These are phyloP conservation scores for Drymodes brunneopygia DNA, from an alignment of 2,113 vertebrate genomes.

Conservation along the genomic window DNA sequence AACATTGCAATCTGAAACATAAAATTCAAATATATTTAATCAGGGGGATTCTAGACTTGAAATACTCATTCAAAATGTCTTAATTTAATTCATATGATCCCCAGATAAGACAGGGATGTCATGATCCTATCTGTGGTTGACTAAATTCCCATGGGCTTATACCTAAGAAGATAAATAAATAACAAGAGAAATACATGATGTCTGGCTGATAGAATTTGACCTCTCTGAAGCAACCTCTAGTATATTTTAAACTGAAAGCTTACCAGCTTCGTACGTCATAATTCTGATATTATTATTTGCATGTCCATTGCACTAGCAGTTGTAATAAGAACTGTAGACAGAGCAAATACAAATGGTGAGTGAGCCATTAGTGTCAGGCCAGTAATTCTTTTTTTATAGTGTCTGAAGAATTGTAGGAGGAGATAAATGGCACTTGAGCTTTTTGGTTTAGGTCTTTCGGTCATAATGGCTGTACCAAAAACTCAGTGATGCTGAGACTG, in stretches of 20 bases:
- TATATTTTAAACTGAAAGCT: background rate
- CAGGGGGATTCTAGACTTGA: background rate
- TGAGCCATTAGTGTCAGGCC: background rate
- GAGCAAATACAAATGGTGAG: background rate
- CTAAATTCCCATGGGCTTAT: background rate
- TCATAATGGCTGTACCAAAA: background rate
- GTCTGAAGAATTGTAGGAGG: background rate
- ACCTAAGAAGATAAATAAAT: background rate
- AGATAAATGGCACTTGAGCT: background rate
- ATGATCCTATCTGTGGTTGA: background rate
- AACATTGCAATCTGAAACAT: background rate
- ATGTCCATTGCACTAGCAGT: background rate
- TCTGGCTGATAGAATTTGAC: background rate
- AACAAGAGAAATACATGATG: background rate
- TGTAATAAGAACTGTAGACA: background rate
- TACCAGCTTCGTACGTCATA: background rate
- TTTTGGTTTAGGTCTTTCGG: background rate
- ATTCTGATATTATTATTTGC: background rate
- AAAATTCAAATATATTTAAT: background rate
- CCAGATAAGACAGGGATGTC: background rate
- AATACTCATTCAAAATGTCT: background rate
- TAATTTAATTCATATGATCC: background rate
- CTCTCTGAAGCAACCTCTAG: background rate
- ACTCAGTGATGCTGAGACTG: background rate
- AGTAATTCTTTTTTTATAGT: background rate